Percentiles rank a stretch among this genome's conserved stretches.
Evolutionary conservation across 2,113 vertebrate genomes (phyloP).

Genomic region (Thamnaconus septentrionalis): DNA sequence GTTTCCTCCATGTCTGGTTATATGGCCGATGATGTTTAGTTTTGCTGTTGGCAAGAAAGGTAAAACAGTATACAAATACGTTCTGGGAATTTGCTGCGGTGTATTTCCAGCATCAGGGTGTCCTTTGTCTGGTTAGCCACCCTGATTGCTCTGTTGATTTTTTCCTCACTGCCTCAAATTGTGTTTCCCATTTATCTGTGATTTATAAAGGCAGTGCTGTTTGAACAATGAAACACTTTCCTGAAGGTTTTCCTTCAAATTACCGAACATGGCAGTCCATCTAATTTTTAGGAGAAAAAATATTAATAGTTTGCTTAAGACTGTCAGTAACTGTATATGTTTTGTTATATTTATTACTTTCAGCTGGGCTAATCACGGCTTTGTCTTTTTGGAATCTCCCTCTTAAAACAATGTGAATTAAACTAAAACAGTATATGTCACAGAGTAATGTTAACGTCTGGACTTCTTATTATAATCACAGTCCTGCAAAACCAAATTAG

Average conservation of each 20-base stretch:
- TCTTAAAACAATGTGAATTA: constrained; percentile 8
- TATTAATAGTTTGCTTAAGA: constrained; percentile 12
- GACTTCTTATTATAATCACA: constrained; percentile 1
- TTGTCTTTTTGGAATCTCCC: constrained; percentile 15
- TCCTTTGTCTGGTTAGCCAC: no score
- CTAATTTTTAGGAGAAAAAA: constrained; percentile 19
- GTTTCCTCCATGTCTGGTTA: no score
- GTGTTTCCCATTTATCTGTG: no score
- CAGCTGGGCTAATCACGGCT: constrained; percentile 29
- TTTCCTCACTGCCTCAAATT: no score
- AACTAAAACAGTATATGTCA: not conserved
- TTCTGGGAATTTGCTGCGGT: no score
- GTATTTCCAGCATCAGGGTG: no score
- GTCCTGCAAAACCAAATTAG: no score
- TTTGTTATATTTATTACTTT: constrained; percentile 28
- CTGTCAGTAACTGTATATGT: constrained; percentile 16
- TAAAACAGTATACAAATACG: no score
- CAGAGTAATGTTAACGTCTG: not conserved
- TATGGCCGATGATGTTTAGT: no score
- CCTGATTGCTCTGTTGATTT: no score
- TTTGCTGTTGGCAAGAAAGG: no score
- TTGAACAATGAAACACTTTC: not conserved
- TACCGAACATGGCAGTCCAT: constrained; percentile 11
- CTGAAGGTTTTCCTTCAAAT: constrained; percentile 27
- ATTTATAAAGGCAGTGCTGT: no score